These are phyloP conservation scores for Anguilla marmorata DNA, from an alignment of 2,797 vertebrate genomes.

Conservation along the genomic window DNA sequence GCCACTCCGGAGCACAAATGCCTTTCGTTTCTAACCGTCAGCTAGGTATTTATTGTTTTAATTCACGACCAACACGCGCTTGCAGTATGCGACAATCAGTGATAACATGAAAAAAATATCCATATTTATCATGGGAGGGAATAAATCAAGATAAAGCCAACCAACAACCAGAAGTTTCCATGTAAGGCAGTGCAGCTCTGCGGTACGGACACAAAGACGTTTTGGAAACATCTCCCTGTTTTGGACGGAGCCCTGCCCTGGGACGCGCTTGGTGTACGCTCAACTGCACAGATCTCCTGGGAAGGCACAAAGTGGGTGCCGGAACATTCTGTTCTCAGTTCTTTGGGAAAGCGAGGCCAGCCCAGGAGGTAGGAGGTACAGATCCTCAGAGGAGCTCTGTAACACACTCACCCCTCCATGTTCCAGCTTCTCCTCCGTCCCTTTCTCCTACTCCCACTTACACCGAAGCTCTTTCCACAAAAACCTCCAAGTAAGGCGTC, in stretches of 20 bases:
- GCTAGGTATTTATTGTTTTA: not conserved
- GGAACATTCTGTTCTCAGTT: conserved; percentile 3
- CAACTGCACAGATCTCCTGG: not conserved
- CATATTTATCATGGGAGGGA: not conserved
- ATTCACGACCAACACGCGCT: not conserved
- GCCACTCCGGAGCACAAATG: not conserved
- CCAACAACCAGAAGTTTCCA: conserved; percentile 14
- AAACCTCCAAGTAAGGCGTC: not conserved
- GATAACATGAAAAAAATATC: not conserved
- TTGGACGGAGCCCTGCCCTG: not conserved
- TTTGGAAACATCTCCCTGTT: not conserved
- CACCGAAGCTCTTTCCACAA: not conserved
- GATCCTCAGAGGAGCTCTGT: not conserved
- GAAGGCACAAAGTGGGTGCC: not conserved
- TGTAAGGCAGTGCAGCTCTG: not conserved
- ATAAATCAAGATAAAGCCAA: conserved; percentile 3
- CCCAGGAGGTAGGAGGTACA: not conserved
- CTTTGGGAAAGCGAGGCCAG: not conserved
- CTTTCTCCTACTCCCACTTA: not conserved
- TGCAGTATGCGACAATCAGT: not conserved
- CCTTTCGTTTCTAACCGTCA: not conserved
- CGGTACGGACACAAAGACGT: not conserved
- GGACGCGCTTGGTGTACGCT: not conserved
- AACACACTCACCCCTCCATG: not conserved
- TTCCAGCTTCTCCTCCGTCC: not conserved